Percentiles rank a stretch among this genome's conserved stretches.
Evolutionary conservation across 2,797 vertebrate genomes (phyloP).

Genomic region (Somateria mollissima): DNA sequence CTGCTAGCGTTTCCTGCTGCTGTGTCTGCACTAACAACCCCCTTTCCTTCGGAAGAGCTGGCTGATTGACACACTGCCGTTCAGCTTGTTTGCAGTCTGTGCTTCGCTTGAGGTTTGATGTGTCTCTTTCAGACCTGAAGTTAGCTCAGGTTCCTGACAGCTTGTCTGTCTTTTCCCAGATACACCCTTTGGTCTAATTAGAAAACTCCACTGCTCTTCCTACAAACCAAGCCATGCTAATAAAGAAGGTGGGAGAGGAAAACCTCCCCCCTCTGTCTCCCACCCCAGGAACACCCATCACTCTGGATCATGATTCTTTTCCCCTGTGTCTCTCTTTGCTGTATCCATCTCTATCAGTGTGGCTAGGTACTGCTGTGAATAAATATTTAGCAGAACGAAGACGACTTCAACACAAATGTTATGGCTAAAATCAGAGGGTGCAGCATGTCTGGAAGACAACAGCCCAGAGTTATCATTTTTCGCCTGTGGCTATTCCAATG

Average conservation of each 20-base stretch:
- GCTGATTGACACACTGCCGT: neutral
- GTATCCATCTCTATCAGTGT: neutral
- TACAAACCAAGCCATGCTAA: neutral
- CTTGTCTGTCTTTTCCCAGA: neutral
- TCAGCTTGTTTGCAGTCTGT: conserved; percentile 9
- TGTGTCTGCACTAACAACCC: neutral
- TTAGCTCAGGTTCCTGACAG: neutral
- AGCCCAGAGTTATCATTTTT: neutral
- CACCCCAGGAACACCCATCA: neutral
- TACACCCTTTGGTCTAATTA: neutral
- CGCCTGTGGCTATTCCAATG: neutral
- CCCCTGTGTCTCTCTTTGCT: neutral
- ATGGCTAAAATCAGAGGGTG: neutral
- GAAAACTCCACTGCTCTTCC: neutral
- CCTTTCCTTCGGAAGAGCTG: neutral
- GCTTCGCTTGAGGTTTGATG: neutral
- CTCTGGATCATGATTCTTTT: neutral
- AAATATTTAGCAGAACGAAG: neutral
- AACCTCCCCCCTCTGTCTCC: neutral
- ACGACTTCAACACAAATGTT: neutral
- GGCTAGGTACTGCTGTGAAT: neutral
- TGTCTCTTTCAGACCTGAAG: neutral
- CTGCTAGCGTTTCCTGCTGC: neutral
- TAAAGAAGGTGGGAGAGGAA: neutral
- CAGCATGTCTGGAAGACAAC: neutral